Evolutionary conservation across 2,797 vertebrate species (phyloP).

Genomic region (Sorex maritimensis): DNA sequence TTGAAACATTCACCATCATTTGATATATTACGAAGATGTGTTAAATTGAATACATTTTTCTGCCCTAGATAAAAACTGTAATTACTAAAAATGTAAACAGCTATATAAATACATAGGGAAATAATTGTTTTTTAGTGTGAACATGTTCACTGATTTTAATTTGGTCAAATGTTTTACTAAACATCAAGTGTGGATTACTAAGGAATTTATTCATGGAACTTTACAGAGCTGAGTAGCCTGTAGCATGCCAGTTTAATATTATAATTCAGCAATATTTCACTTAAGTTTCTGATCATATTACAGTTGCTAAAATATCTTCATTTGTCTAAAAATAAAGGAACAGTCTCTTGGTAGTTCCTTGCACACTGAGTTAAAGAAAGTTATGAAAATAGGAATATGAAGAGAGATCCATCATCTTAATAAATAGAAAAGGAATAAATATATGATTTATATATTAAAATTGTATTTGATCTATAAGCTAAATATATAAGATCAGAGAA

Average conservation of each 20-base stretch:
- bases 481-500: not conserved
- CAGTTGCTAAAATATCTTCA: not conserved
- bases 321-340: not conserved
- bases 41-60: conserved; percentile 37
- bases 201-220: not conserved
- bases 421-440: not conserved
- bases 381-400: not conserved
- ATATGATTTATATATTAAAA: not conserved
- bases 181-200: not conserved
- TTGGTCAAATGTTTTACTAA: not conserved
- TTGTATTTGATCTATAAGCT: too few relatives aligned
- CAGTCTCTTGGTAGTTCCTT: not conserved
- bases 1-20: not conserved
- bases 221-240: not conserved
- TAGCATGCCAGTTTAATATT: not conserved
- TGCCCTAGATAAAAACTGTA: not conserved
- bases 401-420: not conserved
- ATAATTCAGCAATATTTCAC: not conserved
- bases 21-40: not conserved
- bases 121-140: conserved; percentile 4
- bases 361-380: not conserved
- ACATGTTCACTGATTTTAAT: not conserved
- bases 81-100: not conserved
- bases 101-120: not conserved
- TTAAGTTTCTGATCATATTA: not conserved